Evolutionary conservation across 2,888 invertebrate genomes (phyloP).

Genomic region (Nemotelus nigrinus): DNA sequence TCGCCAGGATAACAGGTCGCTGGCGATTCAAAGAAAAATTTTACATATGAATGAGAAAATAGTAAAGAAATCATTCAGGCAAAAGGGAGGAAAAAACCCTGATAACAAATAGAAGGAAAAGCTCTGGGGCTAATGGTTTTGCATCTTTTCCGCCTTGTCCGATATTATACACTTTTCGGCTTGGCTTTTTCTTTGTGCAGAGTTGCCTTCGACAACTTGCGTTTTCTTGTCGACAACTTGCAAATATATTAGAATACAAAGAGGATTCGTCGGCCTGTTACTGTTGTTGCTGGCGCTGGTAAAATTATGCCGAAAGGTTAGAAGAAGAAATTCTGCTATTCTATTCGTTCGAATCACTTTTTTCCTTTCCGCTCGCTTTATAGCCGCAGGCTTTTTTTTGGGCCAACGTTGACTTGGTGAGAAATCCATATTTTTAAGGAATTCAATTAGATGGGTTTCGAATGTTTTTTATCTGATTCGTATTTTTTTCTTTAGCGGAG

Average conservation of each 20-base stretch:
- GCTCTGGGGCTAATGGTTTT: conserved; percentile 2
- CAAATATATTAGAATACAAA: too few species aligned
- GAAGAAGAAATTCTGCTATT: background rate
- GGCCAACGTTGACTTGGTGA: background rate
- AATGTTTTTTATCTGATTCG: too few species aligned
- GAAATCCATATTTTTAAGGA: background rate
- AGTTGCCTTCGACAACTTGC: too few species aligned
- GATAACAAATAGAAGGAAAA: background rate
- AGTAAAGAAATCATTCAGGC: background rate
- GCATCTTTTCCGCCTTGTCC: background rate
- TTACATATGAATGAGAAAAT: conserved; percentile 1
- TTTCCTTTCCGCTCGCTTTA: background rate
- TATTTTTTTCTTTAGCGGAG: too few species aligned
- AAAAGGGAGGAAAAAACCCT: background rate
- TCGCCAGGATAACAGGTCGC: background rate
- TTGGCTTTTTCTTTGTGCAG: background rate
- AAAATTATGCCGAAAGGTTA: background rate
- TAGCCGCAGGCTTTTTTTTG: background rate
- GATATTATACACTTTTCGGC: background rate
- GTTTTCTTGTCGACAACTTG: too few species aligned
- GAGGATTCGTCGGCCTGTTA: too few species aligned
- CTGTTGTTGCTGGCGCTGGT: too few species aligned
- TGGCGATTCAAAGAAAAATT: background rate
- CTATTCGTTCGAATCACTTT: background rate
- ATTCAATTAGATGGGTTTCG: too few species aligned